phyloP scores from a whole-genome alignment of 2,888 invertebrate genomes.

The Drosophila kambysellisi region DNA sequence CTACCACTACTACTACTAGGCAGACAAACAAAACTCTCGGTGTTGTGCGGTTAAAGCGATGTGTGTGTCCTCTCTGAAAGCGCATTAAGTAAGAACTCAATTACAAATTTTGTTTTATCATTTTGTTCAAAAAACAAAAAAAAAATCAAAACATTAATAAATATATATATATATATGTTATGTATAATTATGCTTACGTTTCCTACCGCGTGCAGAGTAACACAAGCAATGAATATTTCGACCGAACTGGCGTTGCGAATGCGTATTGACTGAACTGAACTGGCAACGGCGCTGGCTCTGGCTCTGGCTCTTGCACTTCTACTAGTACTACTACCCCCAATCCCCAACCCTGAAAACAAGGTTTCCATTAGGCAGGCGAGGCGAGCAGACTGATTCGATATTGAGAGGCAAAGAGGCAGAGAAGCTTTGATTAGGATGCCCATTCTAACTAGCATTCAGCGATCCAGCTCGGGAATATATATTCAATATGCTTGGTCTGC shows the following conservation, averaged over 20 bases:
- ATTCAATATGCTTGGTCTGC: slow-evolving; percentile 69
- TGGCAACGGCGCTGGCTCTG: slow-evolving; percentile 39
- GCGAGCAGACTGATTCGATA: slow-evolving; percentile 32
- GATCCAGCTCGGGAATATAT: slow-evolving; percentile 51
- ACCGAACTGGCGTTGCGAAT: slow-evolving; percentile 43
- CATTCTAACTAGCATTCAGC: slow-evolving; percentile 25
- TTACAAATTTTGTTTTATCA: slow-evolving; percentile 66
- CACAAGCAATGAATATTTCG: slow-evolving; percentile 64
- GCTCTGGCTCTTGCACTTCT: slow-evolving; percentile 45
- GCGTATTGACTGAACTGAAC: slow-evolving; percentile 44
- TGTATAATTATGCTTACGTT: slow-evolving; percentile 73
- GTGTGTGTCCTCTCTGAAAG: slow-evolving; percentile 80
- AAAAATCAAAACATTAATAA: slow-evolving; percentile 5
- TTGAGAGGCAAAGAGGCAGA: slow-evolving; percentile 27
- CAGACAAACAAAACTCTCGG: slow-evolving; percentile 74
- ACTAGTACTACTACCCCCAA: slow-evolving; percentile 13
- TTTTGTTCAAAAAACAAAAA: slow-evolving; percentile 55
- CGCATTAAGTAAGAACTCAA: slow-evolving; percentile 81
- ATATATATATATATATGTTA: slow-evolving; percentile 38
- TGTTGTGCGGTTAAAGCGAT: slow-evolving; percentile 75
- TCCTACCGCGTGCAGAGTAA: slow-evolving; percentile 69
- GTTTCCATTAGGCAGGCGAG: slow-evolving; percentile 56
- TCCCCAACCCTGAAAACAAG: slow-evolving; percentile 13
- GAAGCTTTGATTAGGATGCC: slow-evolving; percentile 44
- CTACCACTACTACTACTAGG: slow-evolving; percentile 50